Base-by-base conservation (phyloP, 2,113 vertebrate genomes). In the Indicator indicator region DNA sequence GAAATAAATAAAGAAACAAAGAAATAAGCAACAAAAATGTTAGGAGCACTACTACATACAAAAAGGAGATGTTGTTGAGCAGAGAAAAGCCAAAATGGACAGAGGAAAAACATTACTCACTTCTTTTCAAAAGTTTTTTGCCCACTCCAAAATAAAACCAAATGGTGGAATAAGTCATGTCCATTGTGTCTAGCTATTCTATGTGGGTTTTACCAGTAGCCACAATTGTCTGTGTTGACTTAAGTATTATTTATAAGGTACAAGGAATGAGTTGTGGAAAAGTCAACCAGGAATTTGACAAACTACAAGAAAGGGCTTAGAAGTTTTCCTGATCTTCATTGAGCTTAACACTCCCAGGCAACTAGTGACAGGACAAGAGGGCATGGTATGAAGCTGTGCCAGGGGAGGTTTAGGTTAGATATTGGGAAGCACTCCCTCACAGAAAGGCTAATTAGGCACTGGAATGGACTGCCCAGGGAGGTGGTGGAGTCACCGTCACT, bases 151-250 rank as follows among this genome's bases (percentile, higher is more conserved):
- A 95, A 79, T 55, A 74, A 93, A 93, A 94, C 56, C 79, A 89
- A 94, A 78, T 69, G 80, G 58, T 84, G 54, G 88, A 93, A 86
- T 81, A 90, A 92, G 88, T 90, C 0, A 95, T 93, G 95, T 89
- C 89, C 88, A 93, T 94, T 91, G 95, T 95, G 80, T 94, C 91
- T 50, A 88, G 83, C 56, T 79, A 48, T 69, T 89, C 77, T 90
- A 48, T 91, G 92, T 96, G 95, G 88, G 86, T 95, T 96, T 60
- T 69, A 91, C 84, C 72, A 95, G 93, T 94, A 96, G 96, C 90
- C 95, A 94, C 73, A 90, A 87, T 73, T 90, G 92, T 95, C 94
- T 96, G 69, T 32, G 3, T 96, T 95, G 75, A 95, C 60, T 95
- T 91, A 86, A 93, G 56, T 71, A 70, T 89, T 95, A 94, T 96